Conservation (phyloP, 1,140 invertebrate species). For the Pogonus chalceus region DNA sequence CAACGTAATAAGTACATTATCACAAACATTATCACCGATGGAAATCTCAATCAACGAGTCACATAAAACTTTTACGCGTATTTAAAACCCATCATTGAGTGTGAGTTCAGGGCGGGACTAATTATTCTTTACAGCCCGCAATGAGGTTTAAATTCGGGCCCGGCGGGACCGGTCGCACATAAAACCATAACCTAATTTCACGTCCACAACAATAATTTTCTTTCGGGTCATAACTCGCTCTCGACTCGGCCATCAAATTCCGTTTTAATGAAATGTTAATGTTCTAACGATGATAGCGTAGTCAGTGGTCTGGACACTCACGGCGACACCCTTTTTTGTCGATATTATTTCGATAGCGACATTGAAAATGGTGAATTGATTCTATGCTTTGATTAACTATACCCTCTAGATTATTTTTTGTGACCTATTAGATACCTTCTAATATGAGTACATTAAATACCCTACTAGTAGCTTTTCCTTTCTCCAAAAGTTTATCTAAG, state of each 20-base stretch:
- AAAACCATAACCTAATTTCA: constrained; percentile 5
- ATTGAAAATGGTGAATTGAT: no score
- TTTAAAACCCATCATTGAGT: background rate
- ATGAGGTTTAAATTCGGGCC: background rate
- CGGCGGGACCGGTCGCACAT: background rate
- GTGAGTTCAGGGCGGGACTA: background rate
- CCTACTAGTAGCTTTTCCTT: no score
- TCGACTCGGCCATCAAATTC: background rate
- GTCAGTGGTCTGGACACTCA: background rate
- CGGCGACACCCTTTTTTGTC: background rate
- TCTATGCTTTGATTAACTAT: no score
- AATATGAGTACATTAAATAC: no score
- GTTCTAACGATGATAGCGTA: background rate
- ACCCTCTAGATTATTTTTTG: no score
- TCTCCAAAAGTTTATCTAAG: no score
- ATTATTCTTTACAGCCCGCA: background rate
- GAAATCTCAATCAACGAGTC: no score
- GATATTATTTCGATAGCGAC: no score
- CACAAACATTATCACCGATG: no score
- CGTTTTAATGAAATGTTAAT: constrained; percentile 4
- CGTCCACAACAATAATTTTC: background rate
- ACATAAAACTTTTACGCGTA: background rate
- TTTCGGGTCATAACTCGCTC: background rate
- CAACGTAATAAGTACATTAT: no score
- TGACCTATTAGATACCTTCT: no score